Base-by-base conservation (phyloP, 2,113 vertebrate genomes). In the Rousettus leschenaultii region DNA sequence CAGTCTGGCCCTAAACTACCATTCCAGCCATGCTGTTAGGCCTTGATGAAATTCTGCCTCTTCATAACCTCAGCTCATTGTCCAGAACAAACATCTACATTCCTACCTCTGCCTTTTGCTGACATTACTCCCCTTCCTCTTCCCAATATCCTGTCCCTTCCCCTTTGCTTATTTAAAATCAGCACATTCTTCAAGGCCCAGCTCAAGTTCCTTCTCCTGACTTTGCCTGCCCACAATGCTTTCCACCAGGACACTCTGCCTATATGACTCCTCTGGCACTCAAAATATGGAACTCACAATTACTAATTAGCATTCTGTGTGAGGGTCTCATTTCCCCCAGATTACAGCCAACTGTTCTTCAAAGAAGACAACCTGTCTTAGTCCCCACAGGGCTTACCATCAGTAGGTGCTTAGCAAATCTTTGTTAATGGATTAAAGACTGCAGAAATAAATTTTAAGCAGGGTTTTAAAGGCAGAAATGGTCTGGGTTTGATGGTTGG, bases 401-500 rank as follows among this genome's bases (percentile, higher is more conserved):
- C 51, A 88, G 40, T 38, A 16, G 14, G 66, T 74, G 24, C 51
- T 95, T 96, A 87, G 53, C 43, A 86, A 90, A 82, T 90, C 59
- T 80, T 95, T 95, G 65, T 86, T 96, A 94, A 94, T 93, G 85
- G 95, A 94, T 90, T 90, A 86, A 92, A 93, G 85, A 90, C 38
- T 93, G 45, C 53, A 85, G 71, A 96, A 65, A 94, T 85, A 30
- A 92, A 85, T 95, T 91, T 95, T 71, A 94, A 96, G 40, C 43
- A 90, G 14, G 8, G 1, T 40, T 96, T 96, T 96, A 71, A 94
- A 96, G 84, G 70, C 59, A 96, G 21, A 94, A 87, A 11, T 9
- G 8, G 55, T 89, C 55, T 95, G 33, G 16, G 45, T 94, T 95
- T 97, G 80, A 96, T 70, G 63, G 85, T 70, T 74, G 65, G 73